Base-by-base conservation (phyloP, 1,140 invertebrate genomes). In the Manduca sexta region DNA sequence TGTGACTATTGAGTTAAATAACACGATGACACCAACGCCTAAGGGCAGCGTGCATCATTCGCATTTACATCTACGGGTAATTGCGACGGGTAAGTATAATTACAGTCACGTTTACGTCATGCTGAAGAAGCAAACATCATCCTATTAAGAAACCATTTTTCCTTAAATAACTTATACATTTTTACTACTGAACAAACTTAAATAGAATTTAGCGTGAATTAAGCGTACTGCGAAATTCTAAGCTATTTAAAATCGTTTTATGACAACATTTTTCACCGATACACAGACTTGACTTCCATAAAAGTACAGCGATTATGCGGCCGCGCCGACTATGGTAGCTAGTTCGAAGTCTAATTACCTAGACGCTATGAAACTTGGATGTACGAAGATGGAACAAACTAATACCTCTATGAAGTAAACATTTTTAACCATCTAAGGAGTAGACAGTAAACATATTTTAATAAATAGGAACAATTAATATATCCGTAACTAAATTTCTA, bases 231-330 rank as follows among this genome's bases (percentile, higher is more conserved):
- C 37, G 45, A 64, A 63, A 65, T 65, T 56, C 46, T 59, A 59
- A 56, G 54, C 55, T 61, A 65, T 68, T 70, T 74, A 60, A 71
- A 74, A 76, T 70, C 64, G 64, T 68, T 73, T 73, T 74, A 70
- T 74, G 67, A 78, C 79, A 71, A 72, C 80, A 81, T 81, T 77
- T 83, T 84, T 82, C 76, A 72, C 69, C 59, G 71, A 80, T 74
- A 74, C 58, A 63, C 59, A 50, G 52, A 45, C 57, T 57, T 40
- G 52, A 59, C 54, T 72, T 42, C 81, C 76, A 74, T 84, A 80
- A 73, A 79, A 62, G 78, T 46, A 49, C 42, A 14, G 57, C 50
- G 65, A 72, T 73, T 73, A 75, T 69, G 66, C 68, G 75, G 65
- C 64, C 74, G 51, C 56, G 46, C 81, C 78, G 17, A 52, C 56